A percentile compares a stretch with the other conserved stretches of the same genome.
Conservation (phyloP, 2,888 invertebrate genomes). For the Antheraea yamamai region DNA sequence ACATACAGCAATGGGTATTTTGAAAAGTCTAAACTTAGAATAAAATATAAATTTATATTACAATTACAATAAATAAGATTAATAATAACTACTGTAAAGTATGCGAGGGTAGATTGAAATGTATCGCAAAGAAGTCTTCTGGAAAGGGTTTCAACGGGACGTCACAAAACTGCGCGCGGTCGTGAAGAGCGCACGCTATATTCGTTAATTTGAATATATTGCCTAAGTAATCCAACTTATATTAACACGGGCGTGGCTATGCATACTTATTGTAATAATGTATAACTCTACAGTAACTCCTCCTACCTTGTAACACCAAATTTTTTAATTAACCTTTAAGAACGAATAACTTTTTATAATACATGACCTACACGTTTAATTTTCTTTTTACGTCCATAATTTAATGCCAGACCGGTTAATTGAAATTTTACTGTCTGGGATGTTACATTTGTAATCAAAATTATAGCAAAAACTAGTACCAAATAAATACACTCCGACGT, state of each 20-base stretch:
- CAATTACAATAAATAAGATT: too few relatives aligned
- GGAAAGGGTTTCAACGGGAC: background rate
- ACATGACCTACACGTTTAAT: background rate
- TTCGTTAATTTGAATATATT: background rate
- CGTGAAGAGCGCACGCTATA: background rate
- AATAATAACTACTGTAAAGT: too few relatives aligned
- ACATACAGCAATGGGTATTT: background rate
- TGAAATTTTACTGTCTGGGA: background rate
- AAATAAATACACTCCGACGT: background rate
- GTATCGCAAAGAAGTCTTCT: background rate
- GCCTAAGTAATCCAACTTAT: background rate
- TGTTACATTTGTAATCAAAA: background rate
- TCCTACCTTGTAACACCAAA: background rate
- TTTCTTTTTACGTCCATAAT: background rate
- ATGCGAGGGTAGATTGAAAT: background rate
- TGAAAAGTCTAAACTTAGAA: background rate
- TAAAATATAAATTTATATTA: background rate
- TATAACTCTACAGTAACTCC: background rate
- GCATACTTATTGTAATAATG: background rate
- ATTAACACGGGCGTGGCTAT: background rate
- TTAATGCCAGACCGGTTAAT: background rate
- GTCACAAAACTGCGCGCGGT: background rate
- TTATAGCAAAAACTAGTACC: background rate
- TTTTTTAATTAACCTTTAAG: background rate
- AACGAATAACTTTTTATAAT: background rate